Evolutionary conservation across 2,888 invertebrate species (phyloP), one percentile per base, ranked within the genome.

Genomic region (Notodonta dromedarius): DNA sequence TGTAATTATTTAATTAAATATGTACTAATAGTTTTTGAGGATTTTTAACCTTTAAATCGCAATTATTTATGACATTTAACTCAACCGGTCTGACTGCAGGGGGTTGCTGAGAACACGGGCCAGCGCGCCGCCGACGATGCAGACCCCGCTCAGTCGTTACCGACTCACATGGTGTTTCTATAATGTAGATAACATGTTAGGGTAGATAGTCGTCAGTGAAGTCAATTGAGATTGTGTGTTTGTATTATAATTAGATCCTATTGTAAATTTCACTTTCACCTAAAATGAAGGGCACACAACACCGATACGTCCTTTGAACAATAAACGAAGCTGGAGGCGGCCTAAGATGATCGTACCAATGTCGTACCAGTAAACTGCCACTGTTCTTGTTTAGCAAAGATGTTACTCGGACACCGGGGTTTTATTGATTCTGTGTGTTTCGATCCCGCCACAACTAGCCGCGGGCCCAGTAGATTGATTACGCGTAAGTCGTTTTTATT

Each of bases 381-480:
- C 84, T 86, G 81, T 85, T 87, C 85, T 86, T 85, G 83, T 86
- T 83, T 87, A 73, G 70, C 66, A 66, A 69, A 70, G 40, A 72
- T 70, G 71, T 73, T 73, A 66, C 79, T 76, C 83, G 86, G 87
- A 85, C 89, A 89, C 89, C 77, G 85, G 91, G 84, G 83, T 91
- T 92, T 89, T 93, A 93, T 93, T 93, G 93, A 91, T 91, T 91
- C 91, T 84, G 85, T 78, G 91, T 91, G 90, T 87, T 83, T 85
- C 81, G 80, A 83, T 42, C 16, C 56, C 56, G 85, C 83, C 81
- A 76, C 80, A 78, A 80, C 79, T 74, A 78, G 83, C 75, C 78
- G 85, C 84, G 87, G 86, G 84, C 85, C 83, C 85, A 85, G 87
- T 91, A 90, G 87, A 89, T 88, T 87, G 87, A 89, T 89, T 89